phyloP scores from a whole-genome alignment of 2,113 vertebrate species.

The Charadrius vociferus region DNA sequence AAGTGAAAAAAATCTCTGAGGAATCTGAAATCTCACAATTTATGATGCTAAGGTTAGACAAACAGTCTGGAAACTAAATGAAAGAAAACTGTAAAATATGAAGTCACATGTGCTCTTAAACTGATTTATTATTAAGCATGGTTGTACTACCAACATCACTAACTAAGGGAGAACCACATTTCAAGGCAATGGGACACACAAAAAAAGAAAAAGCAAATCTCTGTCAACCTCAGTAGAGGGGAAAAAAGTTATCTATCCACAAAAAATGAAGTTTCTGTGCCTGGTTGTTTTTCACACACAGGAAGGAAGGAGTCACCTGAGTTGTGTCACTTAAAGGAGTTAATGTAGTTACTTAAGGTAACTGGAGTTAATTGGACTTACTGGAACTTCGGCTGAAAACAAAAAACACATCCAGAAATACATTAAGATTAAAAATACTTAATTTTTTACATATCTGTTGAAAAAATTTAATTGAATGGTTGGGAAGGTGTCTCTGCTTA shows the following conservation, averaged over 20 bases:
- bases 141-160: neutral
- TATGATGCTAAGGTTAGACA: neutral
- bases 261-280: neutral
- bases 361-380: neutral
- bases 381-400: neutral
- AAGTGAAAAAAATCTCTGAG: neutral
- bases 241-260: neutral
- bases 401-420: neutral
- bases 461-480: neutral
- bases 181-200: neutral
- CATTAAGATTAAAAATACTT: neutral
- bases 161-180: neutral
- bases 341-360: neutral
- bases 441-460: neutral
- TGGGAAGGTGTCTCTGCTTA: neutral
- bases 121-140: neutral
- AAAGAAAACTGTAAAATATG: neutral
- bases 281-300: neutral
- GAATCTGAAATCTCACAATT: neutral
- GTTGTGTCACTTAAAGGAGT: neutral
- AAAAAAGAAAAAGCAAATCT: neutral
- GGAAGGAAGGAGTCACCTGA: neutral
- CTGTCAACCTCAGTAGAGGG: neutral
- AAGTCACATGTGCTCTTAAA: neutral
- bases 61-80: neutral